Evolutionary conservation across 2,888 invertebrate species (phyloP), one percentile per base, ranked within the genome.

Genomic region (Pelosia muscerda): DNA sequence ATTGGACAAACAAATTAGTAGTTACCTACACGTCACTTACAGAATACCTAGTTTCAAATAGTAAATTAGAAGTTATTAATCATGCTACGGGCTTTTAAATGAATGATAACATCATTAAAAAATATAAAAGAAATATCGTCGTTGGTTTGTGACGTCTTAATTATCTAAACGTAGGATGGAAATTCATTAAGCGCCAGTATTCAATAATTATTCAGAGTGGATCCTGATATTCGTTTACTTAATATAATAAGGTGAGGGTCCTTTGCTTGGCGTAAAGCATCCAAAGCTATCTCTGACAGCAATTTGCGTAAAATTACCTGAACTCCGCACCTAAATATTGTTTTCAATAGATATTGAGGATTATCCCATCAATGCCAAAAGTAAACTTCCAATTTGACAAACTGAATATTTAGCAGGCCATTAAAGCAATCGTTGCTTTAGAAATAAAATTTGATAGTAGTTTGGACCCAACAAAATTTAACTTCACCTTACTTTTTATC

Each of bases 121-220:
- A n/a, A 57, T 28, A 19, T 57, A 11, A 31, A 57, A 57, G 23
- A 25, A 25, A 10, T 13, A 25, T 23, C 71, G 73, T 63, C 28
- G 26, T 65, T 66, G 59, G 64, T 65, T 70, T 34, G 31, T 55
- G 58, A 63, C 76, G 68, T 67, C 73, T 78, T 81, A 83, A 84
- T 83, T 82, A 82, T 81, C 80, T 76, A 63, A 71, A 68, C 71
- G 71, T 69, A 65, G 68, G 71, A 73, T 70, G 73, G 71, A 83
- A 83, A 80, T 78, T 85, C 74, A 82, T 81, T 83, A 81, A 76
- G 72, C 68, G 67, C 69, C 73, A 63, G 71, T 78, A 79, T 81
- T 84, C 72, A 77, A 75, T 78, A 79, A 85, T 81, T 85, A 82
- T 78, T 78, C 71, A 75, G 69, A 76, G 74, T 74, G 71, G 71